Evolutionary conservation across 2,797 vertebrate genomes (phyloP).

Genomic region (Pseudochirops corinnae): DNA sequence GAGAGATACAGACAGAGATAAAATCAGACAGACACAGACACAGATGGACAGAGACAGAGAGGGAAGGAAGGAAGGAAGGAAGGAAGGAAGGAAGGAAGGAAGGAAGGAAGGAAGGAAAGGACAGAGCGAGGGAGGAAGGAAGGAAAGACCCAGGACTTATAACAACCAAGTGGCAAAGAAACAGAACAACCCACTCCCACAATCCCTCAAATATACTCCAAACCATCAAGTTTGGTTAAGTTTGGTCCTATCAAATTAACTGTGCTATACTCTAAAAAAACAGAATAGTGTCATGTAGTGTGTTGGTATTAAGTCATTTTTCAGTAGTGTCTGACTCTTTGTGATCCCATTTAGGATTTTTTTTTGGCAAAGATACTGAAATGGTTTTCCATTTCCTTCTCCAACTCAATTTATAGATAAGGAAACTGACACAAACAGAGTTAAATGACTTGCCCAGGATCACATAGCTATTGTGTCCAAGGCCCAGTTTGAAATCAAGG

Average conservation of each 20-base stretch:
- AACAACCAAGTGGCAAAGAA: neutral
- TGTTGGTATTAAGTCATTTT: neutral
- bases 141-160: neutral
- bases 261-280: neutral
- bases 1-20: no score
- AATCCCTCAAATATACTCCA: neutral
- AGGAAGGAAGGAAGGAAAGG: no score
- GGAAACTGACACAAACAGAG: neutral
- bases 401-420: neutral
- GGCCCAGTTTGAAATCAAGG: neutral
- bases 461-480: neutral
- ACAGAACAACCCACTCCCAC: neutral
- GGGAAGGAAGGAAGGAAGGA: accelerated
- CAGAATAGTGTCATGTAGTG: neutral
- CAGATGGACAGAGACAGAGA: no score
- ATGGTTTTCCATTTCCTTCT: neutral
- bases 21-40: accelerated
- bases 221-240: neutral
- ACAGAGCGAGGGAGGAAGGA: neutral
- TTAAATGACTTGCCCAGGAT: neutral
- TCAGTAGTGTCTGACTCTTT: neutral
- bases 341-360: neutral
- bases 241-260: neutral
- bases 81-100: no score
- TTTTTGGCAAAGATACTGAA: neutral